These are phyloP conservation scores for Drosophila subquinaria DNA, from an alignment of 2,888 invertebrate species.

Conservation along the genomic window DNA sequence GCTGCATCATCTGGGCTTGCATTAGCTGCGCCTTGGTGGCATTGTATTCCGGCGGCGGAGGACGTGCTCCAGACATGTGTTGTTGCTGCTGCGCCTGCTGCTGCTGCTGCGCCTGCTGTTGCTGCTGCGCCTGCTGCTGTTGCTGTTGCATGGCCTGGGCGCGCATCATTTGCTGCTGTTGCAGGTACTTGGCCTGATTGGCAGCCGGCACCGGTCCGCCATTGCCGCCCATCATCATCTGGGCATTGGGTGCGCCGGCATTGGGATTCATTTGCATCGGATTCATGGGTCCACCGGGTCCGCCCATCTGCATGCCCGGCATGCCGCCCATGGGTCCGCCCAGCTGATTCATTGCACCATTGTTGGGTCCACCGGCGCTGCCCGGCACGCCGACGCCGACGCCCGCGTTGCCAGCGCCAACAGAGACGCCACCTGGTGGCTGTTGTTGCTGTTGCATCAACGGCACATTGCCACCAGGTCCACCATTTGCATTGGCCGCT, in stretches of 20 bases:
- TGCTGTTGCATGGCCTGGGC: constrained; percentile 85
- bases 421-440: constrained; percentile 48
- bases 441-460: constrained; percentile 67
- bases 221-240: constrained; percentile 78
- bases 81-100: constrained; percentile 86
- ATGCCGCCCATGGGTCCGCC: constrained; percentile 78
- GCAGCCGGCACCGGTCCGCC: constrained; percentile 78
- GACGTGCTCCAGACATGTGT: constrained; percentile 87
- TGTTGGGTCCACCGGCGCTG: constrained; percentile 62
- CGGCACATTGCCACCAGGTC: constrained; percentile 64
- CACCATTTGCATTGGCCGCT: constrained; percentile 83
- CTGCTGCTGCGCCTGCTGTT: constrained; percentile 88
- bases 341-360: constrained; percentile 67
- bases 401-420: constrained; percentile 57
- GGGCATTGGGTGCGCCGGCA: constrained; percentile 63
- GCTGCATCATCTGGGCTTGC: constrained; percentile 87
- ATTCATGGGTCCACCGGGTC: constrained; percentile 78
- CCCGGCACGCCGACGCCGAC: constrained; percentile 52
- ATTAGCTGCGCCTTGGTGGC: constrained; percentile 86
- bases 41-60: constrained; percentile 95
- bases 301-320: constrained; percentile 78
- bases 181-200: constrained; percentile 89
- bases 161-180: constrained; percentile 88
- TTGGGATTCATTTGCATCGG: constrained; percentile 80
- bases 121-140: constrained; percentile 86